A percentile compares a stretch with the other conserved stretches of the same genome.
Conservation (phyloP, 2,797 vertebrate species). For the Oreortyx pictus region DNA sequence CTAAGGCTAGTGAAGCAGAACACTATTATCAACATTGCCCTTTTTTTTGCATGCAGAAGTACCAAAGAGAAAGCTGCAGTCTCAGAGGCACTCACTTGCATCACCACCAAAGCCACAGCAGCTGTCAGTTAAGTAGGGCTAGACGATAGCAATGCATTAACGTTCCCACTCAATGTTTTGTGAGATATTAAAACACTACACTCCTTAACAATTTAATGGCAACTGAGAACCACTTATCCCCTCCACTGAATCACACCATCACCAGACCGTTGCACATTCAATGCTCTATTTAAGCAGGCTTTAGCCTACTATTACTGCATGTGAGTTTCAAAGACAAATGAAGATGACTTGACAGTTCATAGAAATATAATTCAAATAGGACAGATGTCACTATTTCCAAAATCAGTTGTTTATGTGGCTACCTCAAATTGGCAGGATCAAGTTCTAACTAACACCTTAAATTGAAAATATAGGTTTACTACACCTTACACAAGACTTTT, state of each 20-base stretch:
- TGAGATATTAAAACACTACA: background rate
- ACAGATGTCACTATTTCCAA: background rate
- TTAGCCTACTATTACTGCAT: background rate
- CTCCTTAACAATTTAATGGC: background rate
- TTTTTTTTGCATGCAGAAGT: background rate
- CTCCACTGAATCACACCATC: background rate
- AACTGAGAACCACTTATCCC: background rate
- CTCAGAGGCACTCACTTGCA: background rate
- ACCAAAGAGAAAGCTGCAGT: background rate
- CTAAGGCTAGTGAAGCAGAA: background rate
- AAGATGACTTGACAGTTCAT: background rate
- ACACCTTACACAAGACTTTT: background rate
- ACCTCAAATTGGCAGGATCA: background rate
- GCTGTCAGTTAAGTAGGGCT: background rate
- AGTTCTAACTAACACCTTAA: background rate
- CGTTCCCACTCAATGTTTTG: background rate
- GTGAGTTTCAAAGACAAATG: background rate
- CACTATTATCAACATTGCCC: background rate
- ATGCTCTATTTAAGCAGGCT: background rate
- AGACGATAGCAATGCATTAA: background rate
- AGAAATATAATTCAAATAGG: background rate
- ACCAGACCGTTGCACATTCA: background rate
- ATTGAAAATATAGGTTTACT: background rate
- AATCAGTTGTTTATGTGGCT: rapidly evolving
- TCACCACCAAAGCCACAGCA: background rate